phyloP scores from a whole-genome alignment of 2,888 invertebrate species.

The Phortica okadai region DNA sequence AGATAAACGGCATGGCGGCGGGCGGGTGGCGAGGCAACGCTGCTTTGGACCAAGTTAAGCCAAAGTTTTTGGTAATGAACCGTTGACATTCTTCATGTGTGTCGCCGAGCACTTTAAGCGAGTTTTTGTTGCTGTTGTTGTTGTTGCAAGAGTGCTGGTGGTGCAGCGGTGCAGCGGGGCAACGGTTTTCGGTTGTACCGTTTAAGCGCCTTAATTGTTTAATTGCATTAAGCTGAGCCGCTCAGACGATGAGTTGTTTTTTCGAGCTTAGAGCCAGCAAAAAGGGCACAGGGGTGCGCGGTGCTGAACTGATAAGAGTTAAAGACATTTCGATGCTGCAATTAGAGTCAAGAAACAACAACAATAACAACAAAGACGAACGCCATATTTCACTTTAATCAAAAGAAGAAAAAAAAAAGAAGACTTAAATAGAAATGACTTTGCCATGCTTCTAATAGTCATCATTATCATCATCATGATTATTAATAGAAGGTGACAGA shows the following conservation, averaged over 20 bases:
- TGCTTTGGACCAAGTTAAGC: not conserved
- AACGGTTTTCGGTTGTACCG: slow-evolving; percentile 51
- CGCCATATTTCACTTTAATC: too few relatives aligned
- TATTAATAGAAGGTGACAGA: too few relatives aligned
- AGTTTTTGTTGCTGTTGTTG: not conserved
- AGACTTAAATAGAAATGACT: too few relatives aligned
- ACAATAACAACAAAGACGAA: too few relatives aligned
- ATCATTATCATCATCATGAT: too few relatives aligned
- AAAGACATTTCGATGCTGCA: too few relatives aligned
- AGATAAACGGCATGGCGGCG: slow-evolving; percentile 50
- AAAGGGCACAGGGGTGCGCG: not conserved
- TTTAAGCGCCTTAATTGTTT: slow-evolving; percentile 69
- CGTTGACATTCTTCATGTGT: not conserved
- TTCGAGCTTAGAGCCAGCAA: not conserved
- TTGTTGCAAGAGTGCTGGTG: slow-evolving; percentile 2
- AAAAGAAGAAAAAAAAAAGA: too few relatives aligned
- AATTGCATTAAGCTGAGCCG: slow-evolving; percentile 57
- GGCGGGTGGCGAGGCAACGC: not conserved
- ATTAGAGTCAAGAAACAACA: too few relatives aligned
- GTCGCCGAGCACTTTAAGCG: not conserved
- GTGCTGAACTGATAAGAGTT: not conserved
- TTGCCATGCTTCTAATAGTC: too few relatives aligned
- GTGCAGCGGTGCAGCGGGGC: not conserved
- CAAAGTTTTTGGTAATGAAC: not conserved
- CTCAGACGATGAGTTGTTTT: not conserved